Base-by-base conservation (phyloP, 2,888 invertebrate species). In the Gastracanthus pulcherrimus region DNA sequence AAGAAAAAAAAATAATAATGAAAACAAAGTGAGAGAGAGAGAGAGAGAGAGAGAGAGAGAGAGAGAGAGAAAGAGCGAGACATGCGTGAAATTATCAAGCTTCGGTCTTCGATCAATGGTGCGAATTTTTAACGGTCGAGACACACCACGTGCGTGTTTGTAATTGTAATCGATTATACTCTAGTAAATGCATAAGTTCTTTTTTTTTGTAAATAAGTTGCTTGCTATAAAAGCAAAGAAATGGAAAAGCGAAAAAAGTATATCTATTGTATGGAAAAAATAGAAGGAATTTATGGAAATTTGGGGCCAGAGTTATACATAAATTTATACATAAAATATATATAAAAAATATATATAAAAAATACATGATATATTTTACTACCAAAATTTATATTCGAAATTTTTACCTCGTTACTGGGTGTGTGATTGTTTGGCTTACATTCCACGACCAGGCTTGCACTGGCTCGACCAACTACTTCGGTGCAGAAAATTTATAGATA, bases 341-440 rank as follows among this genome's bases (percentile, higher is more conserved):
- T 84, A 84, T 79, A 85, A 78, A 85, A 83, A 7, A 85, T 82
- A 86, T 83, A 86, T 82, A 85, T 84, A 86, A 82, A 86, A 88
- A 86, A 88, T 87, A 89, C 64, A 80, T 36, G 66, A 83, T 89
- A 90, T 91, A 89, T 90, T 91, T 91, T 90, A 91, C 86, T 90
- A 90, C 88, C 88, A 89, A 91, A 91, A 91, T 91, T 91, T 91
- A 90, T 91, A 91, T 89, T 90, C 89, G 87, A 91, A 90, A 90
- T 91, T 91, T 90, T 88, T 90, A 90, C 86, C 87, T 90, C 87
- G 88, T 89, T 89, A 88, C 86, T 87, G 87, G 86, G 85, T 88
- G 87, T 87, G 87, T 88, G 88, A 80, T 82, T 67, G 67, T 89
- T 90, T 90, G 89, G 89, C 87, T 90, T 89, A 91, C 90, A 91